phyloP scores from a whole-genome alignment of 2,888 invertebrate genomes.

The Deroplatys truncata region DNA sequence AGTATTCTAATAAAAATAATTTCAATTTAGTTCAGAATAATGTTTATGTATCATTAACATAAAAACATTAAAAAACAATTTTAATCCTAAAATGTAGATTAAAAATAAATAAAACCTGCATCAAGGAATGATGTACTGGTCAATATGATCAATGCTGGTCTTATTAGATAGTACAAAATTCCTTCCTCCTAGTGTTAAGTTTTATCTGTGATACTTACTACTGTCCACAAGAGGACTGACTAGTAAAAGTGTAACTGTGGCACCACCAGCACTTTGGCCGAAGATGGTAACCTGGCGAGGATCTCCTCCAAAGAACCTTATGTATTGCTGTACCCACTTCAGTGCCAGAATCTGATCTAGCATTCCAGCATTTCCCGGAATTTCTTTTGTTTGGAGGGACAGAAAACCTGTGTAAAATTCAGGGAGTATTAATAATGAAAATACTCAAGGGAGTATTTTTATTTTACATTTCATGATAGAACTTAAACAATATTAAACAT shows the following conservation, averaged over 20 bases:
- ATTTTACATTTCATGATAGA: background rate
- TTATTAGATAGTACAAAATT: too few species aligned
- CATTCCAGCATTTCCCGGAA: constrained; percentile 53
- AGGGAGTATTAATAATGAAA: background rate
- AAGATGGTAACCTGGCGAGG: constrained; percentile 48
- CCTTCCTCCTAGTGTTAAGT: background rate
- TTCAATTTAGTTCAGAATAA: too few species aligned
- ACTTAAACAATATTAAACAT: background rate
- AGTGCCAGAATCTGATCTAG: constrained; percentile 49
- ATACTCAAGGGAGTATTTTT: background rate
- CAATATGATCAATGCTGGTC: too few species aligned
- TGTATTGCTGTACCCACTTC: constrained; percentile 51
- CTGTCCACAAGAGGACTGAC: constrained; percentile 43
- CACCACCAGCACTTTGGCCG: constrained; percentile 53
- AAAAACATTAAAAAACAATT: too few species aligned
- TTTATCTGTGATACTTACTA: background rate
- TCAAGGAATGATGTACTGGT: too few species aligned
- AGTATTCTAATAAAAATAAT: too few species aligned
- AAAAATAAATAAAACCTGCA: too few species aligned
- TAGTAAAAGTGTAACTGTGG: constrained; percentile 46
- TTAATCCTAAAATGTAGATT: too few species aligned
- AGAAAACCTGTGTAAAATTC: constrained; percentile 45
- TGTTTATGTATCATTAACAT: too few species aligned
- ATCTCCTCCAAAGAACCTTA: constrained; percentile 51
- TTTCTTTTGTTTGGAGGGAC: constrained; percentile 46